Evolutionary conservation across 2,113 vertebrate species (phyloP), one percentile per base, ranked within the genome.

Genomic region (Oceanites oceanicus): DNA sequence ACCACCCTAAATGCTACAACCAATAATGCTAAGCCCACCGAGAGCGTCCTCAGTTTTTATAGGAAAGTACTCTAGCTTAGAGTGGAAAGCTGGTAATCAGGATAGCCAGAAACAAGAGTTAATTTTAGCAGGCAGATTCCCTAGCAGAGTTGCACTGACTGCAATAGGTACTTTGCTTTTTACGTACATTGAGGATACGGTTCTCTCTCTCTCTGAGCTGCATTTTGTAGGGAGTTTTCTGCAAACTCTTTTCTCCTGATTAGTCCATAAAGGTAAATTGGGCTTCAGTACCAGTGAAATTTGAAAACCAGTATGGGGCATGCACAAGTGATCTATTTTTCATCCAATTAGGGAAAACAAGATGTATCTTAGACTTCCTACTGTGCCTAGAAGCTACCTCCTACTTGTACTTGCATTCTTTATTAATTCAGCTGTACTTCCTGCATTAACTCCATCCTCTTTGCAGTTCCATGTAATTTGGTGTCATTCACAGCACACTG

Each of bases 271-370:
- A 86, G 61, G 71, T 94, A 94, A 92, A 96, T 92, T 90, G 12
- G 25, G 27, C 75, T 92, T 88, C 61, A 76, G 59, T 44, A 47
- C 25, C 90, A 97, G 80, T 62, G n/a, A 38, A 38, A 91, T 94
- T 91, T 90, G 56, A 86, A 95, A 94, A 84, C 8, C 95, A 96
- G 90, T 86, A 86, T 66, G 94, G 20, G 67, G 34, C 36, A 80
- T 70, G 53, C 71, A 95, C 0, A 3, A 96, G 74, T 78, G 71
- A 96, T 92, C 84, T 85, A 91, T 94, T 95, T 96, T 94, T 96
- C 92, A 97, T 75, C 42, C 93, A 92, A 73, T 96, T 88, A 96
- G 19, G 58, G 56, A 67, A 92, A 96, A 75, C 52, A 88, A 86
- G 75, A 88, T 84, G 49, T 80, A 53, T 62, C 42, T 88, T 56